Conservation (phyloP, 2,113 vertebrate species). For the Emydocephalus ijimae region DNA sequence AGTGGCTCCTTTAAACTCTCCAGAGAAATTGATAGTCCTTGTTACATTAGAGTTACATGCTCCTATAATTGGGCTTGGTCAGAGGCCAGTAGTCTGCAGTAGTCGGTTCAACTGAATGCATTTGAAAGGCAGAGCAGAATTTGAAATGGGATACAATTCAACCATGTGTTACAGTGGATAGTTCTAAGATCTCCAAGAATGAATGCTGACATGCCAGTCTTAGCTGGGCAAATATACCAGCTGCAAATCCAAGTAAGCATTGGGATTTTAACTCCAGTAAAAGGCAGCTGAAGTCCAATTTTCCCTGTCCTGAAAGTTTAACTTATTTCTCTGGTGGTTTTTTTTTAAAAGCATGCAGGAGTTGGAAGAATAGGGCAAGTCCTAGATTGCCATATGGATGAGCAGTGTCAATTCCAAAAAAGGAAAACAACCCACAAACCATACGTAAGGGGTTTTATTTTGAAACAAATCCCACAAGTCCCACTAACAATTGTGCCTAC, state of each 20-base stretch:
- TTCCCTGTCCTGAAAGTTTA: not conserved
- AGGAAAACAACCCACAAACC: not conserved
- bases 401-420: not conserved
- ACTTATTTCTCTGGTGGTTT: not conserved
- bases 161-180: not conserved
- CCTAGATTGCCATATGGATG: not conserved
- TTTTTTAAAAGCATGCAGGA: not conserved
- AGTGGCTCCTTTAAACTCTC: not conserved
- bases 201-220: not conserved
- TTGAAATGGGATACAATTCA: not conserved
- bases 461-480: not conserved
- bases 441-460: not conserved
- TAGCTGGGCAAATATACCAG: not conserved
- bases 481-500: not conserved
- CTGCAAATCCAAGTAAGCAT: not conserved
- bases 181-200: not conserved
- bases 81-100: not conserved
- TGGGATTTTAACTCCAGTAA: not conserved
- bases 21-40: not conserved
- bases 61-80: not conserved
- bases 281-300: not conserved
- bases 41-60: not conserved
- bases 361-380: not conserved
- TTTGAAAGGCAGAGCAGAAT: not conserved
- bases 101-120: not conserved